A percentile compares a stretch with the other conserved stretches of the same genome.
Evolutionary conservation across 2,113 vertebrate genomes (phyloP).

Genomic region (Oreochromis spilurus): DNA sequence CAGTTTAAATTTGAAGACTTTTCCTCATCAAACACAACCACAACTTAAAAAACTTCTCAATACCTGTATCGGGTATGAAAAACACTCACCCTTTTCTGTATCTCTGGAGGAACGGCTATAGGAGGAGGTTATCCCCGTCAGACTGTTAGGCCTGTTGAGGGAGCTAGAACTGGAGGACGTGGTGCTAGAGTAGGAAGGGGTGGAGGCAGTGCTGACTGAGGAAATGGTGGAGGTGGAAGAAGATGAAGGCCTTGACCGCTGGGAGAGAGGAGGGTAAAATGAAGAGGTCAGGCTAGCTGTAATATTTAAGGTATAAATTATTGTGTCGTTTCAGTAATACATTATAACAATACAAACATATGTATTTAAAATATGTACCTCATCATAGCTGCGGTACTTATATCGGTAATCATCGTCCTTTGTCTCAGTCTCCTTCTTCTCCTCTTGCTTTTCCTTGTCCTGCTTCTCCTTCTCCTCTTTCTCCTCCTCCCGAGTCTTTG

Average conservation of each 20-base stretch:
- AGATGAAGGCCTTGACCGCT: constrained; percentile 82
- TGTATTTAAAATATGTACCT: constrained; percentile 68
- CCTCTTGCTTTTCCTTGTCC: constrained; percentile 93
- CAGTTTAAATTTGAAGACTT: neutral
- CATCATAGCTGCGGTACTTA: constrained; percentile 87
- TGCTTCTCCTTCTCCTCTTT: constrained; percentile 92
- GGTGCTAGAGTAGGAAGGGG: constrained; percentile 74
- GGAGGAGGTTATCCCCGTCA: constrained; percentile 89
- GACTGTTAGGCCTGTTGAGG: constrained; percentile 79
- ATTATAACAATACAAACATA: neutral
- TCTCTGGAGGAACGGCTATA: constrained; percentile 88
- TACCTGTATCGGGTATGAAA: neutral
- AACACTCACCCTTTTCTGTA: constrained; percentile 82
- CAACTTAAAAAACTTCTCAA: neutral
- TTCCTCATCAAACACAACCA: neutral
- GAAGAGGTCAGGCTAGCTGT: neutral
- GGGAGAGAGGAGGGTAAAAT: neutral
- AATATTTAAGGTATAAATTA: neutral
- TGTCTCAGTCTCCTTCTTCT: constrained; percentile 88
- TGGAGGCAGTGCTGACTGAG: constrained; percentile 64
- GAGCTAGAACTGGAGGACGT: constrained; percentile 67
- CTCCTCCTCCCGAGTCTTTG: constrained; percentile 87
- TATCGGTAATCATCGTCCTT: constrained; percentile 94
- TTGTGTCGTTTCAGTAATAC: neutral
- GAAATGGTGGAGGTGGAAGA: constrained; percentile 76